phyloP scores from a whole-genome alignment of 2,797 vertebrate species.

The Brachyalestes nurse region DNA sequence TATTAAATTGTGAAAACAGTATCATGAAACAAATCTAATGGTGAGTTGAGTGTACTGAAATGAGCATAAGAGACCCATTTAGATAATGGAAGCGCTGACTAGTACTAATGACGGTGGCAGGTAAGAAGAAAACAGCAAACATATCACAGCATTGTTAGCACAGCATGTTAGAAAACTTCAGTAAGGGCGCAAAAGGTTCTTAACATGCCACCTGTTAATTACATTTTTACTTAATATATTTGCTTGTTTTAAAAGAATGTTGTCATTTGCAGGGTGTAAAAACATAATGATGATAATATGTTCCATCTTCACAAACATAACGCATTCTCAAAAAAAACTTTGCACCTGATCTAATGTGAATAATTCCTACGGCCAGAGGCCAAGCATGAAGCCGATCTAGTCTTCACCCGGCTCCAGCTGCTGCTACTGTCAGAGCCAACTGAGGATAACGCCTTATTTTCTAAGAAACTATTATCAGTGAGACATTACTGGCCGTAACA shows the following conservation, averaged over 20 bases:
- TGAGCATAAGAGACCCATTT: not conserved
- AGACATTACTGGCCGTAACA: not conserved
- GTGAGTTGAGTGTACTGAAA: not conserved
- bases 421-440: constrained; percentile 5
- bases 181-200: no score
- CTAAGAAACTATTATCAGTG: not conserved
- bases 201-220: not conserved
- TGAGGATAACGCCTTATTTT: not conserved
- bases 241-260: no score
- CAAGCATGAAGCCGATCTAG: constrained; percentile 9
- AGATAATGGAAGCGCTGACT: not conserved
- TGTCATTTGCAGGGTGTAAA: not conserved
- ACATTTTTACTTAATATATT: no score
- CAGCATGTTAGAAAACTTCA: no score
- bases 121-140: not conserved
- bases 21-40: no score
- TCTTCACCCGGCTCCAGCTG: constrained; percentile 17
- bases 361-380: constrained; percentile 48
- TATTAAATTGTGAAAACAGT: no score
- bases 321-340: not conserved
- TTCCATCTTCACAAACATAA: not conserved
- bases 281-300: not conserved
- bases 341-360: constrained; percentile 3
- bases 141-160: not conserved
- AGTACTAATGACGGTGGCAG: not conserved